Conservation (phyloP, 2,113 vertebrate species). For the Anthoscopus minutus region DNA sequence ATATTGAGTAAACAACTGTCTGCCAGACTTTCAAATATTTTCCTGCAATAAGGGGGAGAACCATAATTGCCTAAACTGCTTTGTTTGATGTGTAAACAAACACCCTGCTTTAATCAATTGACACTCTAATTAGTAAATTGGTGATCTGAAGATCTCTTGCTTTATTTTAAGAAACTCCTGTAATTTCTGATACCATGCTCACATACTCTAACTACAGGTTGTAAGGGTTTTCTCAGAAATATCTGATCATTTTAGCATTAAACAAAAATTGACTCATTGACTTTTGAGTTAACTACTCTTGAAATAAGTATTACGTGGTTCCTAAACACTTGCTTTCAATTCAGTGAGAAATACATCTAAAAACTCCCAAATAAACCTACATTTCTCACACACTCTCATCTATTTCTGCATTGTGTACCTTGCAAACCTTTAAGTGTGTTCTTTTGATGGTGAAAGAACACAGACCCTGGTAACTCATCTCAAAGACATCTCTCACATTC, state of each 20-base stretch:
- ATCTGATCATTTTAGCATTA: neutral
- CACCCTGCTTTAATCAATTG: neutral
- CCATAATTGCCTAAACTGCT: neutral
- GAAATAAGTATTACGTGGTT: neutral
- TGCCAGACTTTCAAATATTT: neutral
- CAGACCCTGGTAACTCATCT: neutral
- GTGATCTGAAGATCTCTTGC: neutral
- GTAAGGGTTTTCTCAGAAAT: neutral
- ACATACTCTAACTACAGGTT: neutral
- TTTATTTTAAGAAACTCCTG: neutral
- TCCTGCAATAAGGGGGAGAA: neutral
- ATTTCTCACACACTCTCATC: too few species aligned
- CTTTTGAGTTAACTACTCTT: neutral
- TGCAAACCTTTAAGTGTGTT: neutral
- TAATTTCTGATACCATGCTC: neutral
- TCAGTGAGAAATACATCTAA: neutral
- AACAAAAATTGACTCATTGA: neutral
- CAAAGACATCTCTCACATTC: neutral
- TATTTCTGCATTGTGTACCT: neutral
- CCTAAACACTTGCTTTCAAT: neutral
- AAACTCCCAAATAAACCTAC: rapidly evolving
- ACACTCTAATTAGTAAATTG: neutral
- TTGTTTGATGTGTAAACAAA: neutral
- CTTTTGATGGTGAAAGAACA: rapidly evolving
- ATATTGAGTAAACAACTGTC: neutral